Evolutionary conservation across 2,888 invertebrate genomes (phyloP), one percentile per base, ranked within the genome.

Genomic region (Keiferia lycopersicella): DNA sequence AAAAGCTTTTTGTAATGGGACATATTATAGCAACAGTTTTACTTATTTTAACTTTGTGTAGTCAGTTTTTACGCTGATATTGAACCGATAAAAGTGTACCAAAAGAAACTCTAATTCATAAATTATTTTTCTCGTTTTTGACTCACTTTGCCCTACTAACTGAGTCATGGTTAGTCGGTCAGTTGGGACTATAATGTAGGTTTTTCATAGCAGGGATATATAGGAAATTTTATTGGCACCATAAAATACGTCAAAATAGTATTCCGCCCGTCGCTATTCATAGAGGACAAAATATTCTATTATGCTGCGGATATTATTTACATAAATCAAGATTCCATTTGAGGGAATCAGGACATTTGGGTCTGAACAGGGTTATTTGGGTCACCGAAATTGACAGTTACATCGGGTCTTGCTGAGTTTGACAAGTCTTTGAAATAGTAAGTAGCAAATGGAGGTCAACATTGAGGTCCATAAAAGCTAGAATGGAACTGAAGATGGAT

Each of bases 211-310:
- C 10, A 34, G 34, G 10, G 34, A 34, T 34, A 34, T 8, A 34
- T 4, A 41, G 8, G 14, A 41, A 14, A 14, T 41, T 41, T 41
- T 41, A 41, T 41, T 41, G 6, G 14, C n/a, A 41, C 41, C 41
- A 41, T 41, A 41, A 41, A 41, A 41, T 41, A 41, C 41, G 41
- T 3, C 41, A 14, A 41, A 41, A 41, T 41, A 41, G 14, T n/a
- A 14, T 41, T 14, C n/a, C n/a, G n/a, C 14, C 22, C 7, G 20
- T 22, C 20, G 11, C 22, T 51, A 51, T 51, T 22, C 51, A 51
- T 51, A 22, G 20, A 20, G 20, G 20, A 20, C 12, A 20, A 51
- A 51, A 51, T 51, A 51, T 51, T 51, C 51, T 51, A 51, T 51
- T 51, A 20, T 51, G 20, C 51, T 20, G 12, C 18, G 20, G 51